Evolutionary conservation across 2,888 invertebrate species (phyloP), one percentile per base, ranked within the genome.

Genomic region (Cylloceria caligata): DNA sequence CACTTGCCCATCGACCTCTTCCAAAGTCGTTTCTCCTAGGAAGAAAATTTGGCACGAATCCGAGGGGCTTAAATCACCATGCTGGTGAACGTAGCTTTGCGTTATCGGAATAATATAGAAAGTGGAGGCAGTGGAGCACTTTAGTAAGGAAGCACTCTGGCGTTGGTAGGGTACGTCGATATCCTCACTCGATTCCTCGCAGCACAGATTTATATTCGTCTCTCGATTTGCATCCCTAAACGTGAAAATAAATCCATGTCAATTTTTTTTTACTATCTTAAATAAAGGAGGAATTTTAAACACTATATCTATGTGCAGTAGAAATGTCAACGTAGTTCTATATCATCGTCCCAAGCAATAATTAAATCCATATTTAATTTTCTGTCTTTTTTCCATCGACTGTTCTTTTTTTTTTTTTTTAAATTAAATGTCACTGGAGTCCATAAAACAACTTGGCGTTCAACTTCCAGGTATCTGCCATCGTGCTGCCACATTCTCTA

Each of bases 41-140:
- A 30, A 67, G 62, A 68, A 80, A 76, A 73, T 81, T 81, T 81
- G 83, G 83, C 83, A 81, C 75, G 42, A 72, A 76, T 72, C 74
- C 73, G 67, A 64, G 62, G 42, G 27, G 57, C 77, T 80, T 77
- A 77, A 77, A 82, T 84, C 80, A 82, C 71, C 57, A 49, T 49
- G 42, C 74, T 57, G 69, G 64, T 64, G 73, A 71, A 72, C 68
- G 34, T 55, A 39, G 42, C 36, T 34, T 65, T 19, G 49, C 49
- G 36, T 34, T 42, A 27, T 42, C 55, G 34, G 57, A 27, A 52
- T 71, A 60, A 60, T 49, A 71, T 81, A 75, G 68, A 72, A 67
- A 81, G 34, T 57, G 39, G 64, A 65, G 36, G 39, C 19, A 13
- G 30, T 34, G 52, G 16, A 49, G 64, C 73, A 68, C 27, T 49